Base-by-base conservation (phyloP, 1,140 invertebrate species). In the Ceratitis capitata region DNA sequence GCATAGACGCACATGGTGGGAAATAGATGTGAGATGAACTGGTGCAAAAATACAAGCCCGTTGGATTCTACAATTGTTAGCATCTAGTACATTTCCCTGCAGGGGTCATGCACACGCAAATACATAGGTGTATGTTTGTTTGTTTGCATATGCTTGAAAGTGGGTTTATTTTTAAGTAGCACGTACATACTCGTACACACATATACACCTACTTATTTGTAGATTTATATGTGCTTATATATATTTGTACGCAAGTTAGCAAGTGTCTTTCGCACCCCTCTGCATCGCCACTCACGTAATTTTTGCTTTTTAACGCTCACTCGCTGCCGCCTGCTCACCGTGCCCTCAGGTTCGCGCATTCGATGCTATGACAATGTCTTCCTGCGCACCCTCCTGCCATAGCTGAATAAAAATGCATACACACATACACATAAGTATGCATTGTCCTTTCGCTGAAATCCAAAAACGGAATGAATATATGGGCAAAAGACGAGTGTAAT, bases 381-480 rank as follows among this genome's bases (percentile, higher is more conserved):
- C 69, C 39, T 47, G 39, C 19, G 19, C 69, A 6, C 56, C 3
- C 56, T n/a, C 39, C 23, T 12, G 29, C 9, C 69, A 45, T 35
- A n/a, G n/a, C n/a, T n/a, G n/a, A n/a, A n/a, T 49, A 49, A 49
- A 49, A 10, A 10, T 1, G 19, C 19, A n/a, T 56, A 53, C n/a
- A 6, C 23, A 56, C 51, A 53, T n/a, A 53, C 51, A 53, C 4
- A n/a, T 16, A 53, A 12, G 19, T n/a, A 51, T 35, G 29, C 26
- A n/a, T 83, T 56, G 53, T 83, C 82, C 29, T 83, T 14, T 29
- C 16, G 45, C 26, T 83, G 29, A 83, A 51, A 49, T 49, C 26
- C 82, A 53, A 83, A 51, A 78, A 42, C n/a, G 35, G 23, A 78
- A 78, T 78, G 39, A 78, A 78, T 35, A 45, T 45, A 6, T 78